Base-by-base conservation (phyloP, 1,140 invertebrate genomes). In the Zaprionus vittiger region DNA sequence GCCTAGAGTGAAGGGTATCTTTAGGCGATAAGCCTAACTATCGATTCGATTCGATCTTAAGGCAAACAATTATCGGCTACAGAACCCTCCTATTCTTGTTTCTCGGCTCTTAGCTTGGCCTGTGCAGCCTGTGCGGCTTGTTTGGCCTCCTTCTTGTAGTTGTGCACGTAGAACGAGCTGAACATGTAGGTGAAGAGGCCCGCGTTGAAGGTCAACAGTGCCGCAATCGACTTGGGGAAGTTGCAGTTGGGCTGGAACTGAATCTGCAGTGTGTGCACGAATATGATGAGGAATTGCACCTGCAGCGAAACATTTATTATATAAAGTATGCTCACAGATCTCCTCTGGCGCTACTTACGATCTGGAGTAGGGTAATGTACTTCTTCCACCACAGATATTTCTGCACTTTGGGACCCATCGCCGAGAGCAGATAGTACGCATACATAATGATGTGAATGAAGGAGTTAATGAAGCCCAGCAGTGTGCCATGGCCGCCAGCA, bases 321-420 rank as follows among this genome's bases (percentile, higher is more conserved):
- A 24, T 14, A 14, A 38, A 22, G 12, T 38, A 0, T 38, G 4
- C 4, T 38, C 5, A 15, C 14, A 38, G 2, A 38, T 41, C 38
- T 41, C 15, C 12, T 1, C 7, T 7, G 17, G 2, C 17, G 7
- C 7, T 2, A 94, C 94, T 94, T 91, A 97, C 95, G 93, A 98
- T 94, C 93, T 98, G 98, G 74, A 98, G 93, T 22, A 94, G 95
- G 1, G 98, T 98, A 11, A 98, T 94, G 87, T 98, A 96, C 86
- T 95, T 97, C 93, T 98, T 98, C 97, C 97, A 98, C 97, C 97
- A 98, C 4, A 98, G 93, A 91, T 97, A 97, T 85, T 97, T 97
- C 91, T 97, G 96, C 91, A 97, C 95, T 24, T 95, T 93, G 1
- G 97, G 97, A 26, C 97, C 97, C 73, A 98, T 93, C 0, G 97